Conservation (phyloP, 2,797 vertebrate species). For the Bovichtus diacanthus region DNA sequence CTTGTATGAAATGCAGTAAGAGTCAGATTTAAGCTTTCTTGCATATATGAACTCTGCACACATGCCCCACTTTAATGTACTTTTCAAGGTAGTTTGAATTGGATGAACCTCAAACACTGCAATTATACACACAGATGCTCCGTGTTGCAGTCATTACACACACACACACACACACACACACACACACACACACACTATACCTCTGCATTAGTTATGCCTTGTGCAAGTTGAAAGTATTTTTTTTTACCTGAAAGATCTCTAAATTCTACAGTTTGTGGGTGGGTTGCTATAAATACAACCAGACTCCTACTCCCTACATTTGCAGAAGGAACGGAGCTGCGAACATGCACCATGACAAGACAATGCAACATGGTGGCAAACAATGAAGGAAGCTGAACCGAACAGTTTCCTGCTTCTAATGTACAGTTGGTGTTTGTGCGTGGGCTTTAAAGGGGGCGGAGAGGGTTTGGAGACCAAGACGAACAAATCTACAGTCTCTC, state of each 20-base stretch:
- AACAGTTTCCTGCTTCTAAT: conserved; percentile 22
- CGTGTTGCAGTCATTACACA: conserved; percentile 41
- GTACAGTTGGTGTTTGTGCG: conserved; percentile 14
- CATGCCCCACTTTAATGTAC: conserved; percentile 38
- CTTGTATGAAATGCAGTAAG: conserved; percentile 24
- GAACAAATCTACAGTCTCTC: conserved; percentile 52
- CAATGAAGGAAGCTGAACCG: conserved; percentile 46
- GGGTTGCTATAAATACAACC: conserved; percentile 69
- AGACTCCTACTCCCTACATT: conserved; percentile 60
- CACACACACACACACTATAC: background rate
- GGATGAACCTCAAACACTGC: conserved; percentile 64
- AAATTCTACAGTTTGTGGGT: conserved; percentile 65
- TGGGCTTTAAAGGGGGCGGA: conserved; percentile 19
- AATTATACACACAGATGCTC: conserved; percentile 59
- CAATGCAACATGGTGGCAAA: conserved; percentile 40
- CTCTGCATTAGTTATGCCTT: conserved; percentile 42
- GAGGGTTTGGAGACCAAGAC: conserved; percentile 29
- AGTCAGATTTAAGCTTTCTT: conserved; percentile 28
- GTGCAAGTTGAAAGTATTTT: conserved; percentile 45
- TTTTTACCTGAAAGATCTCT: conserved; percentile 52
- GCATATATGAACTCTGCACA: conserved; percentile 28
- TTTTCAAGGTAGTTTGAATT: conserved; percentile 65
- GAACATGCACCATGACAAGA: conserved; percentile 36
- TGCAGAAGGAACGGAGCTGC: conserved; percentile 34
- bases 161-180: background rate